These are phyloP conservation scores for Mesochorus sp. DNA, from an alignment of 2,888 invertebrate genomes.

Conservation along the genomic window DNA sequence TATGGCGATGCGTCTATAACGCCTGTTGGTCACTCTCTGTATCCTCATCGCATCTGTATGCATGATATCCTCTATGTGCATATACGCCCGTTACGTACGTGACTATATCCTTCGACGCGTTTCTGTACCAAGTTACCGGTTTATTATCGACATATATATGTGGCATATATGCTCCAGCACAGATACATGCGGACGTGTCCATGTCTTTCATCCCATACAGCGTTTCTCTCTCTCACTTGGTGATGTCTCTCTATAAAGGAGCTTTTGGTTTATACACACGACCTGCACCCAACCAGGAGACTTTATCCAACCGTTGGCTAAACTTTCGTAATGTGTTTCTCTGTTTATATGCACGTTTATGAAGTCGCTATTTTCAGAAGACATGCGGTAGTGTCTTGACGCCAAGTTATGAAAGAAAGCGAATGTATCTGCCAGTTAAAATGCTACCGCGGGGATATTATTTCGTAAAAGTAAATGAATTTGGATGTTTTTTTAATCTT, in stretches of 20 bases:
- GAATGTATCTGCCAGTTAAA: no score
- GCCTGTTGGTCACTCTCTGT: constrained; percentile 43
- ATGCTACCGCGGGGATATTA: no score
- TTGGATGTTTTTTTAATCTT: no score
- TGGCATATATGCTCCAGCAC: no score
- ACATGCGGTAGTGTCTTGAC: no score
- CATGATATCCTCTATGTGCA: background rate
- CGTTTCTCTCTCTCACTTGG: constrained; percentile 28
- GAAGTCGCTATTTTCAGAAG: no score
- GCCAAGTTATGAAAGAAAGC: no score
- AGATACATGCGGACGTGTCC: constrained; percentile 20
- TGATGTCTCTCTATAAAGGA: constrained; percentile 46
- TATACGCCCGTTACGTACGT: constrained; percentile 27
- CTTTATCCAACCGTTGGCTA: constrained; percentile 12
- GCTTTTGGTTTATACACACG: constrained; percentile 41
- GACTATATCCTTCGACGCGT: constrained; percentile 38
- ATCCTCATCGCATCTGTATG: constrained; percentile 7
- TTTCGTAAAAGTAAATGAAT: no score
- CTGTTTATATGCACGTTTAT: background rate
- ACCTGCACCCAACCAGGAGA: constrained; percentile 13
- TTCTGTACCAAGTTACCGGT: constrained; percentile 27
- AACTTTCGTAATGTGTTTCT: constrained; percentile 13
- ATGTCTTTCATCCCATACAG: constrained; percentile 7
- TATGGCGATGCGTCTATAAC: constrained; percentile 46
- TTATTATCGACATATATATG: constrained; percentile 47